Conservation (phyloP, 1,140 invertebrate genomes). For the Magallana angulata region DNA sequence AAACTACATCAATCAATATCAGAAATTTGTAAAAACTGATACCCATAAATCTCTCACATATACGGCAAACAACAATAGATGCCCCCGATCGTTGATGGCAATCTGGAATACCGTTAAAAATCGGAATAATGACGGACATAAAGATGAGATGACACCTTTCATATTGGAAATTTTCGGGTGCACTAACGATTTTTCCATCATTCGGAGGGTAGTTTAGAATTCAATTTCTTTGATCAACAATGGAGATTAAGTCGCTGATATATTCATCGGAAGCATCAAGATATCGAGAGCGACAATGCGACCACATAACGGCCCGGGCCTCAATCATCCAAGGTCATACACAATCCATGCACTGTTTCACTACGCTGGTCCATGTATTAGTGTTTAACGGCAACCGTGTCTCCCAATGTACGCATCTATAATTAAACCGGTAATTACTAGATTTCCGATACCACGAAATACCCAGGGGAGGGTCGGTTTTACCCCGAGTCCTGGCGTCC, state of each 20-base stretch:
- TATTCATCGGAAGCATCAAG: not conserved
- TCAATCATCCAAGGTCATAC: not conserved
- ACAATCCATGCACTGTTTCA: not conserved
- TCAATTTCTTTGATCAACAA: slow-evolving; percentile 20
- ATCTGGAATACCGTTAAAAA: not conserved
- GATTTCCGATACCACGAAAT: slow-evolving; percentile 10
- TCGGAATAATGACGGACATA: not conserved
- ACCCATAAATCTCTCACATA: no score
- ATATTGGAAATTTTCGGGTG: not conserved
- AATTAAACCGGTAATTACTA: slow-evolving; percentile 17
- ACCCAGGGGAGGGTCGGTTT: not conserved
- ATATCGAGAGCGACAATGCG: not conserved
- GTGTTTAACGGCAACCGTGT: not conserved
- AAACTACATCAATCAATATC: no score
- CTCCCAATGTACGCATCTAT: not conserved
- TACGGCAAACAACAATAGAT: no score
- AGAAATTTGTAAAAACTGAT: no score
- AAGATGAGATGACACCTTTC: not conserved
- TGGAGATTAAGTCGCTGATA: slow-evolving; percentile 9
- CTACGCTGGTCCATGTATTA: not conserved
- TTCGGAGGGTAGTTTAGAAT: not conserved
- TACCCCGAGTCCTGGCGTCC: not conserved
- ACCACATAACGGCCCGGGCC: not conserved
- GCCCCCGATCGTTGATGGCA: not conserved
- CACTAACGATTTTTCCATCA: slow-evolving; percentile 11